Base-by-base conservation (phyloP, 2,888 invertebrate genomes). In the Athalia circularis region DNA sequence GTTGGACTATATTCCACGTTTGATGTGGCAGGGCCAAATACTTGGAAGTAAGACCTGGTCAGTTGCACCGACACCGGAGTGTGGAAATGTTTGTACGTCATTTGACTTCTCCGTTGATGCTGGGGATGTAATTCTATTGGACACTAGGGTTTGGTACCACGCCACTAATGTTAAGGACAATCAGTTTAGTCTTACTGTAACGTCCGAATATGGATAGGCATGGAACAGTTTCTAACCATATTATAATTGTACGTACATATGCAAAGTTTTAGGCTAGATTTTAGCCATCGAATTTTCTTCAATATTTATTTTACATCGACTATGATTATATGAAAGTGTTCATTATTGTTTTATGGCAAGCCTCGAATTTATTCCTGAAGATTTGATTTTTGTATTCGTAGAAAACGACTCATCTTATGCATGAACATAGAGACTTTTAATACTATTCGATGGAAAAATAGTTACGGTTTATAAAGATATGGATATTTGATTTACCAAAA, bases 11-110 rank as follows among this genome's bases (percentile, higher is more conserved):
- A 98, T 98, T 83, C 94, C 95, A 83, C 93, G 97, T 80, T 92
- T 98, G 50, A 97, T 97, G 93, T 98, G 98, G 98, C 98, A 98
- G 91, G 97, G 97, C 3, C 97, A 98, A 91, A 92, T 98, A 13
- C 92, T 93, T 83, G 98, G 98, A 0, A 94, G 93, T 84, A 98
- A 98, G 91, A 95, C 93, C 9, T 98, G 98, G 98, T 92, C 92
- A 29, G 90, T 98, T 54, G 94, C 95, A 11, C 97, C 98, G 0
- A 95, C 96, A 0, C 96, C 97, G 0, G 97, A 97, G 91, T 97
- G 97, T 91, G 96, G 97, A 89, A 89, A 93, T 86, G 88, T 94
- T 78, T 98, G 97, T 88, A 91, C 93, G 80, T 92, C 93, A 64
- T 93, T 97, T 85, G 92, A 94, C 80, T 96, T 96, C 89, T 94